Conservation (phyloP, 1,140 invertebrate genomes). For the Berghia stephanieae region DNA sequence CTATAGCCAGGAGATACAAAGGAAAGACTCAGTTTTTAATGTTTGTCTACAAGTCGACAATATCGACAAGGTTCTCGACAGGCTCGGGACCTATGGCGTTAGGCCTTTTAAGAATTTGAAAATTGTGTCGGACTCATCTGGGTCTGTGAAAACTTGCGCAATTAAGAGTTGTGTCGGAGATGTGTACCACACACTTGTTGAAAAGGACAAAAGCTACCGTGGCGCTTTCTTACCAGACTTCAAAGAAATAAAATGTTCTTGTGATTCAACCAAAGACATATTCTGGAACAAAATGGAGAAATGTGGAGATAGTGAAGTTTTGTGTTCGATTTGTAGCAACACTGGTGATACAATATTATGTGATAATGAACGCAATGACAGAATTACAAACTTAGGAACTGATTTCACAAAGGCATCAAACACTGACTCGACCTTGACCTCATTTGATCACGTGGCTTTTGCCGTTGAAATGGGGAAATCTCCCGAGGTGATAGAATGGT, state of each 20-base stretch:
- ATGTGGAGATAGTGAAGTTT: too few species aligned
- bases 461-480: slow-evolving; percentile 65
- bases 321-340: too few species aligned
- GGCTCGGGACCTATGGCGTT: slow-evolving; percentile 47
- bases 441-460: slow-evolving; percentile 70
- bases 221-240: slow-evolving; percentile 68
- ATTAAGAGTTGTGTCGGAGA: slow-evolving; percentile 69
- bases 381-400: not conserved
- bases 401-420: not conserved
- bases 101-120: slow-evolving; percentile 51
- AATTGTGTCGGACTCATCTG: slow-evolving; percentile 55
- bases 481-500: slow-evolving; percentile 66
- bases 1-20: not conserved
- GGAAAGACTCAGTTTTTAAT: slow-evolving; percentile 68
- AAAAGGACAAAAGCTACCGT: slow-evolving; percentile 63
- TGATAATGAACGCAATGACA: too few species aligned
- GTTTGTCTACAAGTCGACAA: slow-evolving; percentile 68
- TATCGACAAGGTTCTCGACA: slow-evolving; percentile 54
- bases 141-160: slow-evolving; percentile 63
- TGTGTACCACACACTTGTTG: slow-evolving; percentile 68
- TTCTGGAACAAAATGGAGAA: too few species aligned
- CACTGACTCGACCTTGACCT: slow-evolving; percentile 38
- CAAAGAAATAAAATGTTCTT: too few species aligned
- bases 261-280: too few species aligned
- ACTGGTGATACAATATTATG: too few species aligned